Evolutionary conservation across 2,113 vertebrate genomes (phyloP), one percentile per base, ranked within the genome.

Genomic region (Xiphophorus maculatus): DNA sequence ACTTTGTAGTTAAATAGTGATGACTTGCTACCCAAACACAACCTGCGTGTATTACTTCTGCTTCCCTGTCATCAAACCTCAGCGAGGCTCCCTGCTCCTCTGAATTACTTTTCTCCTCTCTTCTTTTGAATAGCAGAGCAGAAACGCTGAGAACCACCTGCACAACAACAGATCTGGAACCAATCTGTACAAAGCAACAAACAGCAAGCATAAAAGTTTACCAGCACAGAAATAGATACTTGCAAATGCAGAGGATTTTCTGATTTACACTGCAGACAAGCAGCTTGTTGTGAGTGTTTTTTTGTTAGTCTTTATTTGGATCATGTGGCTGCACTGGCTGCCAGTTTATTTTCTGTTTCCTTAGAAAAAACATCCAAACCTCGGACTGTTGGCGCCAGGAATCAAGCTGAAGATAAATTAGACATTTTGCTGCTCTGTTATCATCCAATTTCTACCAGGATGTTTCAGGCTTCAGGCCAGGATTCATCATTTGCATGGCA

Each of bases 101-200:
- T 67, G 82, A 90, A 85, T 90, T 87, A 81, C 76, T 89, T 87
- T 83, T 79, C 5, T 51, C 73, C 73, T 42, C 13, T 42, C 40
- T 63, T 64, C 76, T 82, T 80, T 75, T 42, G 68, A 85, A 71
- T 60, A 75, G 72, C 22, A 77, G 72, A 73, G 79, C 48, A 73
- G 69, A 80, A 82, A 76, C 48, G 78, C 37, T 85, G 73, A 58
- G 79, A 88, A 86, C 61, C 27, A 70, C 68, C 63, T 63, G 74
- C 11, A 63, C 58, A 76, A 25, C 6, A 54, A 54, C 51, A 58
- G 25, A 58, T 58, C 51, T 17, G n/a, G 60, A 74, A 88, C 88
- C 87, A 67, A 88, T 80, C 76, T 61, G 10, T 15, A 87, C 81
- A 65, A 77, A 74, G 83, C 69, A 83, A 76, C 75, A 85, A 84